Percentiles rank a stretch among this genome's conserved stretches.
These are phyloP conservation scores for Gopherus evgoodei DNA, from an alignment of 2,113 vertebrate genomes.

Conservation along the genomic window DNA sequence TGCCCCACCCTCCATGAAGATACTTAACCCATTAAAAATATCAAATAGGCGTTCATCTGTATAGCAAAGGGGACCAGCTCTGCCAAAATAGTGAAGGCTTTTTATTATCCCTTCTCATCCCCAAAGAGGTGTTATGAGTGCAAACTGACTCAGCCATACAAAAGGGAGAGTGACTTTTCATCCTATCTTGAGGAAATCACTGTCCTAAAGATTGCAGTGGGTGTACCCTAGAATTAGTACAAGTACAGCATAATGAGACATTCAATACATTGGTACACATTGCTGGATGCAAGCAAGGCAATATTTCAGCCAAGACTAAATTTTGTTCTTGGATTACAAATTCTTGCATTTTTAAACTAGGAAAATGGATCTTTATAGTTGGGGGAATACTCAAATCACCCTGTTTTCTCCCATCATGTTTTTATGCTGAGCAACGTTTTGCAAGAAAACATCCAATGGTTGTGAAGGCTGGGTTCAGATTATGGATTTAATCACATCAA, in stretches of 20 bases:
- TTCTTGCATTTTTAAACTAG: background rate
- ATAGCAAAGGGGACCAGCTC: background rate
- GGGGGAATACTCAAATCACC: background rate
- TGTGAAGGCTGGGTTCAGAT: background rate
- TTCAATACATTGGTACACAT: background rate
- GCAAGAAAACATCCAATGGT: conserved; percentile 18
- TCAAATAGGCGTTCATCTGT: background rate
- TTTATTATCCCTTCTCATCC: background rate
- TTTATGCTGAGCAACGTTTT: conserved; percentile 2
- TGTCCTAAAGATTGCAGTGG: background rate
- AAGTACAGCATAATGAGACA: background rate
- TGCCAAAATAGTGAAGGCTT: background rate
- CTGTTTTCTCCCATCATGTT: background rate
- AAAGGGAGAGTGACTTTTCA: background rate
- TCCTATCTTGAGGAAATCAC: background rate
- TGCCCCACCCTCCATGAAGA: background rate
- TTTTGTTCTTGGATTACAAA: background rate
- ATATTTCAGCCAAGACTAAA: conserved; percentile 25
- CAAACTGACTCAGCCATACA: background rate
- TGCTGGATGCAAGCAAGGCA: conserved; percentile 3
- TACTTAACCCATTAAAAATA: background rate
- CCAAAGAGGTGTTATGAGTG: background rate
- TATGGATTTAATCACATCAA: background rate
- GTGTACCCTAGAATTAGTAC: background rate
- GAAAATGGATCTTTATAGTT: background rate